Base-by-base conservation (phyloP, 2,888 invertebrate species). In the Linnaemya tessellans region DNA sequence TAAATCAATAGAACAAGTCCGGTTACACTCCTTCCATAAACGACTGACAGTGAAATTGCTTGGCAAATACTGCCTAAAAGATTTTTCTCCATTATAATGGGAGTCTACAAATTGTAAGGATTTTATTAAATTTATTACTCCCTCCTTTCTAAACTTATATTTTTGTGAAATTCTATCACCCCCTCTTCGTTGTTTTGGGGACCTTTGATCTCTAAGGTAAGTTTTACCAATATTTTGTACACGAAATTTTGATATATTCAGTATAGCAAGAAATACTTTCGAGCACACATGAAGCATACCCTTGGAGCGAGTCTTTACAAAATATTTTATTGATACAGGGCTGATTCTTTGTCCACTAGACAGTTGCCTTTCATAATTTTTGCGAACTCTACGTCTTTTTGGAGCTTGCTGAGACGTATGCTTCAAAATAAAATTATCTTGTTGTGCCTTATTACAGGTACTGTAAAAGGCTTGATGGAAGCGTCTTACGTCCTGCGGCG, bases 21-120 rank as follows among this genome's bases (percentile, higher is more conserved):
- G 46, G 43, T 43, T 65, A n/a, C 46, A 43, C 65, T 46, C 25
- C 8, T 46, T 65, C 65, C 46, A 65, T 65, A 65, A 65, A 65
- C n/a, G 1, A 25, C 25, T 65, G 46, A 25, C 65, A 46, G 46
- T 65, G 15, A 13, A 65, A 46, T 65, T 25, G 65, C 64, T 64
- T 64, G 20, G 20, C 22, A 64, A 64, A 43, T 38, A 38, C 41
- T 9, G 41, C 9, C 41, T 41, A n/a, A n/a, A 41, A 11, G 41
- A 7, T 41, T 41, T 62, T 8, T 58, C 58, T 18, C 62, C 38
- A 38, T 38, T 62, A 62, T 62, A 62, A 38, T 62, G 62, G 41
- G 15, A 46, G 7, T 46, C 46, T n/a, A 46, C 46, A 46, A 46
- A 46, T 1, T 46, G 46, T 7, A 46, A 46, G n/a, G 46, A 46